Evolutionary conservation across 2,797 vertebrate species (phyloP).

Genomic region (Channa striata): DNA sequence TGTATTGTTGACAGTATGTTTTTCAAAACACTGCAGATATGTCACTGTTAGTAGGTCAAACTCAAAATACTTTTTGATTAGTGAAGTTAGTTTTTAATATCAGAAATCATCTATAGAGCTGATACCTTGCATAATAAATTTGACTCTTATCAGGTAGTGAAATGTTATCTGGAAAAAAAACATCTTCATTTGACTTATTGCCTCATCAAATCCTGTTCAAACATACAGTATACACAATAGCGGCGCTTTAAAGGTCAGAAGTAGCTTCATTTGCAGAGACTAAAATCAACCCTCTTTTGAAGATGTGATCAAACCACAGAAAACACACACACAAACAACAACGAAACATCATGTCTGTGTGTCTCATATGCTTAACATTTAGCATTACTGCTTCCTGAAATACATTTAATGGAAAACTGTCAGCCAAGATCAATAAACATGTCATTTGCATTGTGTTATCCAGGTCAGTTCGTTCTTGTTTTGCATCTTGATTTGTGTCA

Average conservation of each 20-base stretch:
- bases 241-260: constrained; percentile 34
- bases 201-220: constrained; percentile 15
- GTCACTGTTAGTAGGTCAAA: background rate
- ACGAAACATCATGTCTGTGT: background rate
- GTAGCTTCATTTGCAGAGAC: constrained; percentile 17
- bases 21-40: constrained; percentile 9
- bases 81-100: constrained; percentile 3
- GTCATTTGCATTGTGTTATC: constrained; percentile 8
- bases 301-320: constrained; percentile 48
- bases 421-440: constrained; percentile 15
- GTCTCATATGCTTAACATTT: background rate
- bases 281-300: constrained; percentile 32
- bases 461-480: constrained; percentile 7
- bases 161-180: constrained; percentile 35
- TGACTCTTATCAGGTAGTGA: background rate
- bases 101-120: background rate
- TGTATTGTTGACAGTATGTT: background rate
- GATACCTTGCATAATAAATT: constrained; percentile 26
- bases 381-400: constrained; percentile 20
- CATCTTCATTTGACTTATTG: background rate
- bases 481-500: constrained; percentile 10
- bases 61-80: constrained; percentile 12
- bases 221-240: constrained; percentile 2
- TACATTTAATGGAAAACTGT: constrained; percentile 22
- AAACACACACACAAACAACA: background rate